Base-by-base conservation (phyloP, 2,888 invertebrate species). In the Bombylius major region DNA sequence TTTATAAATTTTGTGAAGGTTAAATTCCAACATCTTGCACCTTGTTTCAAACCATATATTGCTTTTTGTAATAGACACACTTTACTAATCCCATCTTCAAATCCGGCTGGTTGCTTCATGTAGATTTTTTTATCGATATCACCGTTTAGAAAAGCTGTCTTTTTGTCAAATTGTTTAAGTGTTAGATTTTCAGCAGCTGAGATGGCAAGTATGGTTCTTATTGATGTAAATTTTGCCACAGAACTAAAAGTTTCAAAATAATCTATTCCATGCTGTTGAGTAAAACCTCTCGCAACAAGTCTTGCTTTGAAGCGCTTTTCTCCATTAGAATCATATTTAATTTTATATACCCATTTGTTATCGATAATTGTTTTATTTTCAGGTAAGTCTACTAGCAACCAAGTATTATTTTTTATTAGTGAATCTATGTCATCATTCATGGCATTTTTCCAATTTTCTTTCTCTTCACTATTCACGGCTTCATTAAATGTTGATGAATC, bases 251-350 rank as follows among this genome's bases (percentile, higher is more conserved):
- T 63, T 61, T 65, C 63, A 7, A 54, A 23, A 55, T 60, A 69
- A 56, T 67, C 66, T 42, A 62, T 54, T 12, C 62, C 65, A 47
- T 58, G 59, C 55, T 63, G 53, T 54, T 68, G 65, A 6, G 59
- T 56, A 56, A 62, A 67, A 39, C 66, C 66, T 39, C 63, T 55
- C 8, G 62, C 66, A 8, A 67, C 66, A 23, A 68, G 58, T 34
- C 68, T 55, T 23, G 68, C 66, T 53, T 65, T 67, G 44, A 59
- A 64, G 46, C 61, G 14, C 12, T 46, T 39, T 39, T 59, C 55
- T 46, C 64, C 64, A 50, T 58, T 53, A 48, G 58, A 56, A 31
- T 61, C 58, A 39, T 56, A 48, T 57, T 67, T 68, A 1, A 60
- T 50, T 57, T 63, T 64, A 50, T 60, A 65, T 4, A 66, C 62